Conservation (phyloP, 2,113 vertebrate species). For the Emydura subglobosa region DNA sequence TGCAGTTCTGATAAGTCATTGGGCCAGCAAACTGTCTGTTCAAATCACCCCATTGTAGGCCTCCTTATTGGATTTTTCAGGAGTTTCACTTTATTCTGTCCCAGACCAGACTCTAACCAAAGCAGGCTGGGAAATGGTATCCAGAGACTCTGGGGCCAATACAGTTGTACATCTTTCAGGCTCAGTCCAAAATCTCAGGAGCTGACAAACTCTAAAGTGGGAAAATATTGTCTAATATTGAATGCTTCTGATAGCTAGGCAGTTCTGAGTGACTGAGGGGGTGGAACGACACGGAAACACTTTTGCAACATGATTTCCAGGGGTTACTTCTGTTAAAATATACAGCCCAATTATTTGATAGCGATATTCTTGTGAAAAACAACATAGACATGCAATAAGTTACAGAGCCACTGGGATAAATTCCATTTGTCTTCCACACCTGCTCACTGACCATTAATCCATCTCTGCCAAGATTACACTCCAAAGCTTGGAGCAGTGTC, state of each 20-base stretch:
- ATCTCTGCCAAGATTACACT: neutral
- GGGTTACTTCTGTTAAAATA: neutral
- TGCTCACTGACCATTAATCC: neutral
- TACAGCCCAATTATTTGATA: neutral
- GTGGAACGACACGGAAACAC: neutral
- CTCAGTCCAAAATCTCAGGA: neutral
- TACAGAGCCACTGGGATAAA: neutral
- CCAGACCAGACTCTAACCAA: neutral
- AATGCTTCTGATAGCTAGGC: too few species aligned
- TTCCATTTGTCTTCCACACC: neutral
- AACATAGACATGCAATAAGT: neutral
- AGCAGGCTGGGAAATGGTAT: neutral
- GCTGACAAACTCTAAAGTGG: neutral
- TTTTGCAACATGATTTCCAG: neutral
- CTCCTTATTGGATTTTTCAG: neutral
- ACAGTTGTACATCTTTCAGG: neutral
- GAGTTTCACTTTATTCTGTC: neutral
- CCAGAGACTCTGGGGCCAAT: neutral
- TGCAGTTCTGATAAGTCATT: neutral
- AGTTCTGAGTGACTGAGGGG: neutral
- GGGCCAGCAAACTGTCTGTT: neutral
- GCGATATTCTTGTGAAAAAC: conserved; percentile 1
- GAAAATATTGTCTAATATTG: too few species aligned
- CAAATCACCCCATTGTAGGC: too few species aligned
- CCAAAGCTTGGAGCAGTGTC: neutral